Evolutionary conservation across 2,888 invertebrate genomes (phyloP).

Genomic region (Julus scandinavius): DNA sequence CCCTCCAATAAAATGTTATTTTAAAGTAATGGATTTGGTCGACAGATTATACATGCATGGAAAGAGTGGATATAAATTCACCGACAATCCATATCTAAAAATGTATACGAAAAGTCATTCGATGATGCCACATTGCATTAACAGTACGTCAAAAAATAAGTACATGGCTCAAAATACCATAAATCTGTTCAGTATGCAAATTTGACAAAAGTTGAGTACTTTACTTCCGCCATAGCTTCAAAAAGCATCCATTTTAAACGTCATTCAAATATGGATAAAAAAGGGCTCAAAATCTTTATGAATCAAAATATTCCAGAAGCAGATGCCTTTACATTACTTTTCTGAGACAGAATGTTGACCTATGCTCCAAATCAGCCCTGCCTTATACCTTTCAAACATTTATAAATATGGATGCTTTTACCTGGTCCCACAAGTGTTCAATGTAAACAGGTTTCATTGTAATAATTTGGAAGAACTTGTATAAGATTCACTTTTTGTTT

Average conservation of each 20-base stretch:
- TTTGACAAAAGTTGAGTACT: not conserved
- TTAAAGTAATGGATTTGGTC: slow-evolving; percentile 15
- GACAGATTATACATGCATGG: not conserved
- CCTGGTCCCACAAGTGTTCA: too few relatives aligned
- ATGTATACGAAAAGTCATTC: not conserved
- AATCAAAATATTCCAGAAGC: not conserved
- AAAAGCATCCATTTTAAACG: not conserved
- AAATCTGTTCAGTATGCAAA: not conserved
- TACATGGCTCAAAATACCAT: not conserved
- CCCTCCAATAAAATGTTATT: not conserved
- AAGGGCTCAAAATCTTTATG: not conserved
- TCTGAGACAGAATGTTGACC: too few relatives aligned
- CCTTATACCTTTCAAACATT: too few relatives aligned
- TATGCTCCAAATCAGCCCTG: too few relatives aligned
- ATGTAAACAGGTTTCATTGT: too few relatives aligned
- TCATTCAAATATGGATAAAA: not conserved
- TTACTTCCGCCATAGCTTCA: not conserved
- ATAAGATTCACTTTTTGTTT: too few relatives aligned
- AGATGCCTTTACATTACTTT: too few relatives aligned
- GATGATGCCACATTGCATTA: not conserved
- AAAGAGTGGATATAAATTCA: not conserved
- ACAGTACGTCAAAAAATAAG: not conserved
- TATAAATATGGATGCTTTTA: too few relatives aligned
- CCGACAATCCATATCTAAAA: not conserved
- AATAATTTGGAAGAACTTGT: too few relatives aligned